Evolutionary conservation across 2,888 invertebrate genomes (phyloP).

Genomic region (Drosophila aldrichi): DNA sequence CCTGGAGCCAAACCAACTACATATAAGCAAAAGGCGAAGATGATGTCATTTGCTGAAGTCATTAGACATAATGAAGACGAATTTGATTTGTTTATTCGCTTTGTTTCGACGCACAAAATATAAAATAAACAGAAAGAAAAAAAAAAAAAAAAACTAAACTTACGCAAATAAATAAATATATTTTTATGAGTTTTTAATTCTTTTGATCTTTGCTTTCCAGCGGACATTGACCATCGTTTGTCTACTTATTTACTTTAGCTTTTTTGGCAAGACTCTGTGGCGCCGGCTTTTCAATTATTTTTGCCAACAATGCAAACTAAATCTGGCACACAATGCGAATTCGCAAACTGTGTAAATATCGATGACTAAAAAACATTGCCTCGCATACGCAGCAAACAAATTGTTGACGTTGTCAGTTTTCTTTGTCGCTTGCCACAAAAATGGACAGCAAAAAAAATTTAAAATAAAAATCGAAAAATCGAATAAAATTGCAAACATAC

Average conservation of each 20-base stretch:
- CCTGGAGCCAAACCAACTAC: slow-evolving; percentile 27
- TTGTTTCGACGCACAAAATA: slow-evolving; percentile 34
- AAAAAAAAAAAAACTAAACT: slow-evolving; percentile 3
- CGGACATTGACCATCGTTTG: slow-evolving; percentile 43
- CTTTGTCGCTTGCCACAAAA: slow-evolving; percentile 42
- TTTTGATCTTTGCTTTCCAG: slow-evolving; percentile 16
- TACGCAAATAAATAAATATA: slow-evolving; percentile 16
- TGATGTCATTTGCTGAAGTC: slow-evolving; percentile 67
- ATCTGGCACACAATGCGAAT: slow-evolving; percentile 60
- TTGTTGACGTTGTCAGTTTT: slow-evolving; percentile 41
- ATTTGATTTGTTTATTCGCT: slow-evolving; percentile 61
- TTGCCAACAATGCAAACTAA: slow-evolving; percentile 46
- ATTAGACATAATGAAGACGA: slow-evolving; percentile 68
- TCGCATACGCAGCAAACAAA: slow-evolving; percentile 50
- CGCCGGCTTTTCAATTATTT: slow-evolving; percentile 63
- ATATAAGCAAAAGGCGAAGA: slow-evolving; percentile 26
- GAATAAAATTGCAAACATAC: not conserved
- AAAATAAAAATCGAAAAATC: not conserved
- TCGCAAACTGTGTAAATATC: slow-evolving; percentile 51
- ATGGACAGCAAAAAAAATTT: slow-evolving; percentile 15
- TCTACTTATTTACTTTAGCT: slow-evolving; percentile 3
- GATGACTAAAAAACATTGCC: slow-evolving; percentile 26
- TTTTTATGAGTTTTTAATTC: not conserved
- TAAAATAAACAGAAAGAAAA: not conserved
- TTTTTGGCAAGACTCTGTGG: slow-evolving; percentile 71